These are phyloP conservation scores for Entosphenus tridentatus DNA, from an alignment of 2,113 vertebrate genomes.

Conservation along the genomic window DNA sequence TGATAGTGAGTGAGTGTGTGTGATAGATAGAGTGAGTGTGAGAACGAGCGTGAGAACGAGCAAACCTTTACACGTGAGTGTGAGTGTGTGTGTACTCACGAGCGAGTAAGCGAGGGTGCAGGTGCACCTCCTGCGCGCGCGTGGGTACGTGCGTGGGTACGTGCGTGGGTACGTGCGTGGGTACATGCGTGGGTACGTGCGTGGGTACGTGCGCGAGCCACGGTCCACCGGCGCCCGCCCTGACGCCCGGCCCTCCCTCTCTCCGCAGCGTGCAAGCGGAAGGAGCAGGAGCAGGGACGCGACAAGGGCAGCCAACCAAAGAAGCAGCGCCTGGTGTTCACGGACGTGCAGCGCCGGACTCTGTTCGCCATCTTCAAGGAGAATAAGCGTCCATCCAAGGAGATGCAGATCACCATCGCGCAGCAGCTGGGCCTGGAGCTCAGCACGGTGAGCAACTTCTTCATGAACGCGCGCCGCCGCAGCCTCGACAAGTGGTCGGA, in stretches of 20 bases:
- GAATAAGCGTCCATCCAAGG: constrained; percentile 98
- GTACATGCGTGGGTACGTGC: no score
- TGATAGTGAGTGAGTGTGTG: no score
- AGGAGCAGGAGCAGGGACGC: constrained; percentile 81
- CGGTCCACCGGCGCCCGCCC: not conserved
- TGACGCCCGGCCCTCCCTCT: not conserved
- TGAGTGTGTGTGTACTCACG: no score
- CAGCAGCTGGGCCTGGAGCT: constrained; percentile 96
- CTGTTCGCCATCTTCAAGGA: constrained; percentile 99
- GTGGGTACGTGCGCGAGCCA: no score
- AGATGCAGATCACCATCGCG: constrained; percentile 93
- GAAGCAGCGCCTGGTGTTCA: constrained; percentile 92
- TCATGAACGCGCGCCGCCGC: constrained; percentile 91
- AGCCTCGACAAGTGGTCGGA: constrained; percentile 98
- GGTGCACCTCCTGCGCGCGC: no score
- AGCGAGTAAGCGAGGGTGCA: no score
- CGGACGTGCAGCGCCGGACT: constrained; percentile 89
- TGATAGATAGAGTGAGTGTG: no score
- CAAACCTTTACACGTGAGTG: no score
- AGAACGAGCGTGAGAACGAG: no score
- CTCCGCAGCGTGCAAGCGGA: constrained; percentile 74
- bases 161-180: no score
- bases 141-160: no score
- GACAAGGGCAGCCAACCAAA: constrained; percentile 66
- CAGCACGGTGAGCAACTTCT: constrained; percentile 98